phyloP scores from a whole-genome alignment of 2,888 invertebrate genomes.

The Acanthoscelides obtectus region DNA sequence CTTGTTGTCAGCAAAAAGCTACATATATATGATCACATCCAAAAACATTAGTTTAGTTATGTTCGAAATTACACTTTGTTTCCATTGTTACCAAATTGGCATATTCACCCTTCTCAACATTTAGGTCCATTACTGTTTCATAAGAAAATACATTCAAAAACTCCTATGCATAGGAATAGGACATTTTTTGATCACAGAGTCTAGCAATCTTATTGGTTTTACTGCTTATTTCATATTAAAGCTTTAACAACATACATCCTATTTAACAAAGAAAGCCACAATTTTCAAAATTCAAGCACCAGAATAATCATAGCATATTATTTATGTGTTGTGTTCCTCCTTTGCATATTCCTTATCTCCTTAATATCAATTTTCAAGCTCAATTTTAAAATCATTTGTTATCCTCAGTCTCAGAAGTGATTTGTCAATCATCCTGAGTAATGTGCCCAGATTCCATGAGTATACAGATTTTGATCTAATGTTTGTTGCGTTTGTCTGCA shows the following conservation, averaged over 20 bases:
- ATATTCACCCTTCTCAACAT: too few species aligned
- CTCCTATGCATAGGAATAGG: too few species aligned
- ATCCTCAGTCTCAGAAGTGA: conserved; percentile 85
- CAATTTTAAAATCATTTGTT: conserved; percentile 77
- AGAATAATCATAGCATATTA: conserved; percentile 41
- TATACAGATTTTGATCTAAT: conserved; percentile 78
- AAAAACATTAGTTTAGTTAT: too few species aligned
- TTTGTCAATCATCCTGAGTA: conserved; percentile 83
- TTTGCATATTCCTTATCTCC: conserved; percentile 79
- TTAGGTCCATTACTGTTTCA: too few species aligned
- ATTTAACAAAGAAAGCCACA: too few species aligned
- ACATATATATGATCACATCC: too few species aligned
- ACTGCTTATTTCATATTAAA: not conserved
- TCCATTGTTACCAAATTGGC: too few species aligned
- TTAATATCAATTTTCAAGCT: conserved; percentile 90
- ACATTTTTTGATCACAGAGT: too few species aligned
- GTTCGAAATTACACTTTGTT: too few species aligned
- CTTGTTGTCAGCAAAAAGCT: too few species aligned
- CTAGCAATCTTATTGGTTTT: too few species aligned
- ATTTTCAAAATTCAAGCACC: conserved; percentile 25
- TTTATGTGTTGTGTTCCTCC: conserved; percentile 44
- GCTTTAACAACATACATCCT: not conserved
- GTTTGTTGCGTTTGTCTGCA: conserved; percentile 29
- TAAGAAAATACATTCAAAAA: too few species aligned
- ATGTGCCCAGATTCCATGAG: conserved; percentile 82